A percentile compares a stretch with the other conserved stretches of the same genome.
Evolutionary conservation across 92 coral and sea anemone species (phyloP).

Genomic region (Epizoanthus rinbou): DNA sequence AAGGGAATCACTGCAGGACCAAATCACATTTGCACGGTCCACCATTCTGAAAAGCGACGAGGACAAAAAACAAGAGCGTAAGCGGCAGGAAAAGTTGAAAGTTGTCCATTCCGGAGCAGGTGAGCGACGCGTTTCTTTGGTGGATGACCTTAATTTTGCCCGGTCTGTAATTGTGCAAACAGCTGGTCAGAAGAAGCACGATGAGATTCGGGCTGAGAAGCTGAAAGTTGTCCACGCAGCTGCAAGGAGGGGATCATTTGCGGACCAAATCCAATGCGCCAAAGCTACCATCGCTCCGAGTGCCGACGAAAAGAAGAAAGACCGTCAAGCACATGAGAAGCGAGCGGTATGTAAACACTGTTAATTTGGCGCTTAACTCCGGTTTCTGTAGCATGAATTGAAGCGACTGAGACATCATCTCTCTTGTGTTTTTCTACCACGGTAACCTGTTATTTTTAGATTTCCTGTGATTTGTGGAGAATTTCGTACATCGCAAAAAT

Average conservation of each 20-base stretch:
- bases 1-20: background rate
- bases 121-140: background rate
- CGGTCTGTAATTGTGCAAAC: constrained; percentile 1
- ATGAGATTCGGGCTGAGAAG: background rate
- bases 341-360: background rate
- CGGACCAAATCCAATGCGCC: constrained; percentile 12
- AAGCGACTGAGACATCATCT: too few relatives aligned
- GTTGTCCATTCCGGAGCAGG: constrained; percentile 14
- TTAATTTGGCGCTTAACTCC: background rate
- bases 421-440: too few relatives aligned
- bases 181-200: background rate
- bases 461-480: too few relatives aligned
- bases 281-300: constrained; percentile 1
- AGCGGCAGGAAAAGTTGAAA: constrained; percentile 6
- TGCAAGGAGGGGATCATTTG: constrained; percentile 17
- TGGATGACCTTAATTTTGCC: constrained; percentile 14
- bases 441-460: too few relatives aligned
- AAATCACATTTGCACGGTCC: background rate
- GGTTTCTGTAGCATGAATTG: too few relatives aligned
- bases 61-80: background rate
- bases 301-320: background rate
- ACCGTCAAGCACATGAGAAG: constrained; percentile 3
- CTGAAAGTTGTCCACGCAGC: constrained; percentile 21
- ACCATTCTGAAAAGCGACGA: background rate
- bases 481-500: too few relatives aligned